A percentile compares a stretch with the other conserved stretches of the same genome.
Evolutionary conservation across 2,888 invertebrate species (phyloP).

Genomic region (Caenorhabditis sp.): DNA sequence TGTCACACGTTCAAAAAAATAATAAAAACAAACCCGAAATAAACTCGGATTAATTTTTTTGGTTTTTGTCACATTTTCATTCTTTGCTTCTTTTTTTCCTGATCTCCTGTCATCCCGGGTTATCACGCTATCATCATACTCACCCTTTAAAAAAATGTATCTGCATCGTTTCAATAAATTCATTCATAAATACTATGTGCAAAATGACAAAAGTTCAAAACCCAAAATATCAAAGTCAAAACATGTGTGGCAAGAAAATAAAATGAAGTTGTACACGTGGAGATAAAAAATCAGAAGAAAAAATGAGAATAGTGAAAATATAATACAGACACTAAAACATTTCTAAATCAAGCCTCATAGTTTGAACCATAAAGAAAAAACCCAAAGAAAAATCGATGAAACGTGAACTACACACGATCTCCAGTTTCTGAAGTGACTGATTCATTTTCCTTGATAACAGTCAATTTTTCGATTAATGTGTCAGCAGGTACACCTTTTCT

Average conservation of each 20-base stretch:
- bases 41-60: not conserved
- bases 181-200: conserved; percentile 2
- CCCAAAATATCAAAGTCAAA: not conserved
- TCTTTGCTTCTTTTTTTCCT: not conserved
- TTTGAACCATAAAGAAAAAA: not conserved
- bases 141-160: conserved; percentile 3
- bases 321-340: not conserved
- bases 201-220: conserved; percentile 2
- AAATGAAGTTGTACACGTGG: not conserved
- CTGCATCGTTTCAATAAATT: not conserved
- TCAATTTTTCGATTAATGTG: conserved; percentile 50
- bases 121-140: not conserved
- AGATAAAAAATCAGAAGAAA: conserved; percentile 4
- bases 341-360: not conserved
- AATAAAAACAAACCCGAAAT: not conserved
- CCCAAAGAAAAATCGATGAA: not conserved
- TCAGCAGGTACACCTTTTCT: conserved; percentile 33
- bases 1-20: not conserved
- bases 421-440: conserved; percentile 51
- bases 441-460: conserved; percentile 56
- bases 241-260: not conserved
- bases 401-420: conserved; percentile 40
- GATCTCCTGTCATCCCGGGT: not conserved
- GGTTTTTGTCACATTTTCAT: not conserved
- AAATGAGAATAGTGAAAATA: conserved; percentile 9